Base-by-base conservation (phyloP, 2,888 invertebrate genomes). In the Sphaeridia pumilis region DNA sequence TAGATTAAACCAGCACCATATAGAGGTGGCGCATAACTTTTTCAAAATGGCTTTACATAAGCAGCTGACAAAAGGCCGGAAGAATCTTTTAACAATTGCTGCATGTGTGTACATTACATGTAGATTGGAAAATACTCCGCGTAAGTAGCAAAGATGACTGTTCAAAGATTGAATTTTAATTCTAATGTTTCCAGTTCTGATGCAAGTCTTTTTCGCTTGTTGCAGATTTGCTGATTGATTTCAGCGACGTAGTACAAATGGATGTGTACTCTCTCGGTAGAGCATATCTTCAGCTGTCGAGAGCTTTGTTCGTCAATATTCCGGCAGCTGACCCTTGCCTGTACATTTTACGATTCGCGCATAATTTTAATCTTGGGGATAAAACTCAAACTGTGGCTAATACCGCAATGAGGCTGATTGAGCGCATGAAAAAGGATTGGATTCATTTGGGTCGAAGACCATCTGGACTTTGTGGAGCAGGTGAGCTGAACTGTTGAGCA, bases 51-150 rank as follows among this genome's bases (percentile, higher is more conserved):
- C 90, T 14, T 69, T 92, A 14, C 78, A 79, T 48, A 74, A 82
- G 17, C 84, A 88, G 66, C 72, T 92, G 43, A 98, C 97, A 0
- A 80, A 92, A 65, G 97, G 98, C 10, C 76, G 98, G 31, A 87
- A 84, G 63, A 84, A 87, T 59, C 80, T 83, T 14, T 87, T 90
- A 67, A 90, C 97, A 47, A 84, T 93, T 68, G 95, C 95, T 28
- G 94, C 97, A 25, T 98, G 97, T 71, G 84, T 98, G 2, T 98
- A 98, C 69, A 85, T 98, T 69, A 94, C 94, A 0, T 97, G 97
- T 67, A 78, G 97, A 59, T 86, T 87, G 1, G 93, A 95, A 72
- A 87, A 87, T 65, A 94, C 94, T 55, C 83, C 90, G 61, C 94
- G 88, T 88, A 84, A 59, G 60, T 38, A 20, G 12, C 38, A n/a